A percentile compares a stretch with the other conserved stretches of the same genome.
These are phyloP conservation scores for Fissipunctia ypsillon DNA, from an alignment of 2,888 invertebrate species.

Conservation along the genomic window DNA sequence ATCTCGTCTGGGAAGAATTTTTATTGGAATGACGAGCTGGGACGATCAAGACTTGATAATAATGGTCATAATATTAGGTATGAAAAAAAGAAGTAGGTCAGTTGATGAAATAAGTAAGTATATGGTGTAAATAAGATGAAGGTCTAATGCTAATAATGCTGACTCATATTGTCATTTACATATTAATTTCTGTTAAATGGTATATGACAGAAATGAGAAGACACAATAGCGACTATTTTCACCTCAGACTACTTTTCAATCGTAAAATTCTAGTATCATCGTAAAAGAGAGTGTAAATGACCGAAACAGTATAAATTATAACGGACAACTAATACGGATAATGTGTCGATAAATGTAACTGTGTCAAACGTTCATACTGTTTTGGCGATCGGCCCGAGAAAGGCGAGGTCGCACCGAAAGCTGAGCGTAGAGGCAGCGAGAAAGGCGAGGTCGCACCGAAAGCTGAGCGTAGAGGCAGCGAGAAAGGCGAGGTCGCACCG, in stretches of 20 bases:
- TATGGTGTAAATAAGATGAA: no score
- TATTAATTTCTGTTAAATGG: not conserved
- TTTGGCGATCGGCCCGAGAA: conserved; percentile 47
- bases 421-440: conserved; percentile 3
- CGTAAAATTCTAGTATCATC: conserved; percentile 3
- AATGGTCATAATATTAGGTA: not conserved
- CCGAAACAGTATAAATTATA: conserved; percentile 48
- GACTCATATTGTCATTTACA: not conserved
- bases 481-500: conserved; percentile 30
- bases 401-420: conserved; percentile 36
- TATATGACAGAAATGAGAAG: not conserved
- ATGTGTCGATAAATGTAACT: conserved; percentile 54
- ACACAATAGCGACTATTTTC: not conserved
- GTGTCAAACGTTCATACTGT: conserved; percentile 48
- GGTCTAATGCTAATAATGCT: not conserved
- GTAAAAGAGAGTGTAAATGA: not conserved
- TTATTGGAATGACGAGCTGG: not conserved
- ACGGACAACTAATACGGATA: conserved; percentile 58
- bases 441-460: conserved; percentile 28
- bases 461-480: conserved; percentile 15
- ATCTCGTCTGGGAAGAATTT: not conserved
- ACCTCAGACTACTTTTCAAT: not conserved
- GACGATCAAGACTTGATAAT: not conserved
- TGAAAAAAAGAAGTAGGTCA: not conserved
- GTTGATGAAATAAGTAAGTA: not conserved